These are phyloP conservation scores for Lineus longissimus DNA, from an alignment of 1,140 invertebrate species.

Conservation along the genomic window DNA sequence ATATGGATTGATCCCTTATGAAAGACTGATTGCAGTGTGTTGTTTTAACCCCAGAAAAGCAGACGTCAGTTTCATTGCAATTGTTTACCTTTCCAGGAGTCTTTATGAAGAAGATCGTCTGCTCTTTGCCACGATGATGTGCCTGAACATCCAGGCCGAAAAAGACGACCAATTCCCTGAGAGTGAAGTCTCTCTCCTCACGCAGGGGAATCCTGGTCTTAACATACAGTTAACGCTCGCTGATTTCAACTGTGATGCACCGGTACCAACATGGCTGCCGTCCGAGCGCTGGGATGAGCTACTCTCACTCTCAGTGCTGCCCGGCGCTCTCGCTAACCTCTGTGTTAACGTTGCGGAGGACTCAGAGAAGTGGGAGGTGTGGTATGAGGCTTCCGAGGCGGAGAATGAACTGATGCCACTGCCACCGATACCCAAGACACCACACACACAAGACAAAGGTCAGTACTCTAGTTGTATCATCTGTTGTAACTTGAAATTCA, in stretches of 20 bases:
- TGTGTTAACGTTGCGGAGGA: slow-evolving; percentile 45
- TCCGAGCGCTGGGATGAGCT: slow-evolving; percentile 52
- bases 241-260: slow-evolving; percentile 48
- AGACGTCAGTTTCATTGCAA: no score
- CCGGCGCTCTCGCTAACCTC: slow-evolving; percentile 48
- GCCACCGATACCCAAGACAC: background rate
- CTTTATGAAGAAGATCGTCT: slow-evolving; percentile 45
- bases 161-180: slow-evolving; percentile 41
- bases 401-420: slow-evolving; percentile 40
- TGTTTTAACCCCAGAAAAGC: no score
- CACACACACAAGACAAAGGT: background rate
- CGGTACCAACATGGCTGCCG: slow-evolving; percentile 42
- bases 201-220: slow-evolving; percentile 51
- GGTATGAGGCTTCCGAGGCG: slow-evolving; percentile 41
- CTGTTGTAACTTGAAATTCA: no score
- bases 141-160: slow-evolving; percentile 46
- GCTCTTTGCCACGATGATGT: slow-evolving; percentile 42
- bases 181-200: slow-evolving; percentile 47
- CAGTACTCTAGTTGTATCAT: background rate
- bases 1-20: no score
- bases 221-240: slow-evolving; percentile 48
- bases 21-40: no score
- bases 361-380: slow-evolving; percentile 37
- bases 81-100: slow-evolving; percentile 38
- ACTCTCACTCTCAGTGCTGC: slow-evolving; percentile 49